Conservation (phyloP, 2,797 vertebrate genomes). For the Acomys russatus region DNA sequence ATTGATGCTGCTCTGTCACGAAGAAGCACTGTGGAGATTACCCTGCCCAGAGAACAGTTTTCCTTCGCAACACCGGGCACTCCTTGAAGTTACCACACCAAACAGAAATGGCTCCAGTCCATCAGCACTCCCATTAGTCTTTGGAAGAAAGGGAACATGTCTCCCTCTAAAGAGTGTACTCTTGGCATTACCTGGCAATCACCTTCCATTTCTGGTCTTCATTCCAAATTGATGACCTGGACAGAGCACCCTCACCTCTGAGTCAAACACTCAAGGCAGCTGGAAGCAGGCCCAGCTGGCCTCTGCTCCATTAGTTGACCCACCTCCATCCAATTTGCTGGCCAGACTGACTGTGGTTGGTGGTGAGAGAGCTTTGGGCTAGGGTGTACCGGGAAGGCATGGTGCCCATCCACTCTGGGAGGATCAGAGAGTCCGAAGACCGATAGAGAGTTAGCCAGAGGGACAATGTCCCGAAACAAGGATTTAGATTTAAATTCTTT, state of each 20-base stretch:
- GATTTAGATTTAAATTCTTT: not conserved
- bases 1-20: slow-evolving; percentile 42
- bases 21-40: not conserved
- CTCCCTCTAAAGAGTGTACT: not conserved
- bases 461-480: not conserved
- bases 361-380: not conserved
- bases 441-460: not conserved
- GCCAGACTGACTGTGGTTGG: not conserved
- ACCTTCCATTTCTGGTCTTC: not conserved
- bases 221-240: not conserved
- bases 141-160: not conserved
- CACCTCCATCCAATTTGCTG: not conserved
- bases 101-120: not conserved
- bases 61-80: not conserved
- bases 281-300: not conserved
- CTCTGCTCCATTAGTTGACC: no score
- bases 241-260: not conserved
- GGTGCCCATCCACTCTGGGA: not conserved
- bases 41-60: not conserved
- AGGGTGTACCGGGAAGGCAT: not conserved
- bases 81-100: not conserved
- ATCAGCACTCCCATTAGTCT: not conserved
- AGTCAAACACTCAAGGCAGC: not conserved
- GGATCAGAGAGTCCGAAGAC: not conserved
- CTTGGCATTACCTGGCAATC: not conserved